Conservation (phyloP, 64 coral and sea anemone species). For the Porites lutea region DNA sequence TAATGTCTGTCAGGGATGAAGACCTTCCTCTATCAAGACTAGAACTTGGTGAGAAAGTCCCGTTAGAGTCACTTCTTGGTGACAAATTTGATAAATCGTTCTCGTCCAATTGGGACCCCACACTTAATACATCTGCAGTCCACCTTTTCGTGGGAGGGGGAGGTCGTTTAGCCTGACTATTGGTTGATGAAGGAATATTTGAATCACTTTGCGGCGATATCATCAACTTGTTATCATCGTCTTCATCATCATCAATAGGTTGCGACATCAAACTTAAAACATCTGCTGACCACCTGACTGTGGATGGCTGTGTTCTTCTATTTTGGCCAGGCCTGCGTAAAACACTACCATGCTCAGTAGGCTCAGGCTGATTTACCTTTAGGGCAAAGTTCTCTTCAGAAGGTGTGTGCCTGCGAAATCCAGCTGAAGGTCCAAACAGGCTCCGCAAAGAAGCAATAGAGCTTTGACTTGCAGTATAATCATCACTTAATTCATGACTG, state of each 20-base stretch:
- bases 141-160: constrained; percentile 58
- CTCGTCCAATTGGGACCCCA: constrained; percentile 17
- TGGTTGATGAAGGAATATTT: not conserved
- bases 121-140: constrained; percentile 72
- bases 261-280: constrained; percentile 37
- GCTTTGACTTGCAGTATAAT: not conserved
- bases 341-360: constrained; percentile 2
- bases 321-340: constrained; percentile 1
- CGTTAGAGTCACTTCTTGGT: constrained; percentile 19
- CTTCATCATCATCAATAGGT: constrained; percentile 15
- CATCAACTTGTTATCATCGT: not conserved
- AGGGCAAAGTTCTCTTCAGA: constrained; percentile 43
- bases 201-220: constrained; percentile 1
- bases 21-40: constrained; percentile 51
- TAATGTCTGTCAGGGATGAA: constrained; percentile 62
- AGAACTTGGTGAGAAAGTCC: constrained; percentile 18
- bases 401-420: constrained; percentile 33
- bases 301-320: constrained; percentile 10
- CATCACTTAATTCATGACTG: not conserved
- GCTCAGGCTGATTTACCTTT: constrained; percentile 10
- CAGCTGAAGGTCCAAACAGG: constrained; percentile 56
- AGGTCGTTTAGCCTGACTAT: constrained; percentile 23
- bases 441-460: constrained; percentile 32
- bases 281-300: constrained; percentile 65
- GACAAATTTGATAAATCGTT: not conserved